These are phyloP conservation scores for Neosilurus mollespiculum DNA, from an alignment of 2,797 vertebrate genomes.

Conservation along the genomic window DNA sequence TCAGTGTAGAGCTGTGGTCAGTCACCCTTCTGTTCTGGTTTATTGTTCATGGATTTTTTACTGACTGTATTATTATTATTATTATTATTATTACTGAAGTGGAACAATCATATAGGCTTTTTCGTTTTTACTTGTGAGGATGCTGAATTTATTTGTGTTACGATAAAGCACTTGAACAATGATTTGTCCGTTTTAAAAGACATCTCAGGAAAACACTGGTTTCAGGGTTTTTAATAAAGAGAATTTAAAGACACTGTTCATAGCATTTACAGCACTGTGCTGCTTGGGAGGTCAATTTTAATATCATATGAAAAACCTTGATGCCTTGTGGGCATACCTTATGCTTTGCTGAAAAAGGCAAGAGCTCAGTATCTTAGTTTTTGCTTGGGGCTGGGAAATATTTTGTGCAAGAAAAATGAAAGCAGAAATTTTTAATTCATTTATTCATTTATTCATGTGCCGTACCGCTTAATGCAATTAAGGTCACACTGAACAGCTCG, in stretches of 20 bases:
- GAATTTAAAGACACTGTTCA: neutral
- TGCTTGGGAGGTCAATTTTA: constrained; percentile 1
- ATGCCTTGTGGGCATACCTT: neutral
- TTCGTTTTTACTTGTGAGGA: neutral
- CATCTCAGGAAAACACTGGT: neutral
- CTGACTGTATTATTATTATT: neutral
- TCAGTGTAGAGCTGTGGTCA: neutral
- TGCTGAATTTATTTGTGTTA: neutral
- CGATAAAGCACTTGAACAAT: neutral
- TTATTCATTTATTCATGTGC: too few relatives aligned
- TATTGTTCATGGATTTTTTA: neutral
- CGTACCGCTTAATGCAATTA: too few relatives aligned
- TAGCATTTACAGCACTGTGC: constrained; percentile 1
- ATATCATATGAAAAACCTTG: neutral
- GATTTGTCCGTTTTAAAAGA: neutral
- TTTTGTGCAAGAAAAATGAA: neutral
- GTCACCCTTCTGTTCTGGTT: neutral
- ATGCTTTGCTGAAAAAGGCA: neutral
- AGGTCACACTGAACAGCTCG: too few relatives aligned
- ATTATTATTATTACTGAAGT: too few relatives aligned
- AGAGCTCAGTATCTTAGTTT: neutral
- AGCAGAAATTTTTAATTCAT: neutral
- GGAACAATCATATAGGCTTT: neutral
- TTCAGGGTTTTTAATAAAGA: neutral
- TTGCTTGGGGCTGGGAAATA: neutral